Base-by-base conservation (phyloP, 2,797 vertebrate species). In the Platalea minor region DNA sequence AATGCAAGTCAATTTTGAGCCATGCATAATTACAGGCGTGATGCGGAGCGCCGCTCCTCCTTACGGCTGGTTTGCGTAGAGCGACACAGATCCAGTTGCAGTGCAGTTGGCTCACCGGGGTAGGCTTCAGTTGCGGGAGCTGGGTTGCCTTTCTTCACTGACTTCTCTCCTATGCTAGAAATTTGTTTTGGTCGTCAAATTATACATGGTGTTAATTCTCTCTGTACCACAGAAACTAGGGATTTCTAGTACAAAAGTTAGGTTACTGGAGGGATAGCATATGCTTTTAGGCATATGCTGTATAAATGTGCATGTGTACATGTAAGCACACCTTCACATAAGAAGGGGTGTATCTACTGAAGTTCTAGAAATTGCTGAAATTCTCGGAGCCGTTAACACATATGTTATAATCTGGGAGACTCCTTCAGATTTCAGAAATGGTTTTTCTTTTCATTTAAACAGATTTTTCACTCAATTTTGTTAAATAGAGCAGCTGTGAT, bases 201-300 rank as follows among this genome's bases (percentile, higher is more conserved):
- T 13, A 4, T 5, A 1, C 12, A 0, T 45, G 2, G 51, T 5
- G 1, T 14, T 14, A 1, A 2, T 72, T 61, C 11, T 73, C 24
- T n/a, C 7, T 31, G 50, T 37, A 39, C 64, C 23, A 2, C 7
- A 39, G 77, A 68, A 70, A 10, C 4, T n/a, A 28, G 0, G 2
- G 37, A 2, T 88, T 70, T 64, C 14, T 35, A 23, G 84, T 60
- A 13, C 5, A 17, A 1, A 16, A 63, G 25, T 13, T 26, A 20
- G 28, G 37, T 46, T 41, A 41, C 68, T 72, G 92, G 75, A 39
- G 16, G 65, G 61, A 1, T 64, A 72, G 72, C 50, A 12, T 46
- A 10, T 68, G 61, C 35, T 87, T 64, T 28, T 5, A 10, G 83
- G 51, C 54, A 16, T 59, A 23, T 79, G 63, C 75, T 56, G 10